These are phyloP conservation scores for Trachemys scripta DNA, from an alignment of 2,113 vertebrate species.

Conservation along the genomic window DNA sequence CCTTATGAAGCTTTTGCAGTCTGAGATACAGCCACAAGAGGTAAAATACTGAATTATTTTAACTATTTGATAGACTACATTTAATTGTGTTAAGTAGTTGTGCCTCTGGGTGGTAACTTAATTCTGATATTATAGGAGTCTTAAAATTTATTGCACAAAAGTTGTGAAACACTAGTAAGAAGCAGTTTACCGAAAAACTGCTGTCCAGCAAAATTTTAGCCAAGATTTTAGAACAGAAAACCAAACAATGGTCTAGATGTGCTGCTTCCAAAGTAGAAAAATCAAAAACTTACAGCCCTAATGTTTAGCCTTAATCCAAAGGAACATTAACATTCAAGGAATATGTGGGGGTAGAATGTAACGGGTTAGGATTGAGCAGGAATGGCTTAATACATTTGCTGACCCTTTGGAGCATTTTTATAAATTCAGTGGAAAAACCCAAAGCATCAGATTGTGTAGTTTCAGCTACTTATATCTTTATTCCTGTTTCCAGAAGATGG, in stretches of 20 bases:
- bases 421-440: background rate
- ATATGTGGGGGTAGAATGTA: background rate
- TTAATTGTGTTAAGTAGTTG: background rate
- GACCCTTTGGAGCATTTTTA: background rate
- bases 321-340: background rate
- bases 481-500: background rate
- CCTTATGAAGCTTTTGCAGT: constrained; percentile 77
- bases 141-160: background rate
- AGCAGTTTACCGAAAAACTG: background rate
- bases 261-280: background rate
- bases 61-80: background rate
- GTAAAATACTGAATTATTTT: constrained; percentile 75
- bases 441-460: background rate
- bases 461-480: background rate
- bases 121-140: background rate
- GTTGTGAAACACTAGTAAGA: background rate
- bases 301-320: background rate
- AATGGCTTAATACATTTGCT: background rate
- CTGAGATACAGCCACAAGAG: constrained; percentile 86
- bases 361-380: no score
- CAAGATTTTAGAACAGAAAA: background rate
- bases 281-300: background rate
- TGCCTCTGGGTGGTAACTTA: background rate
- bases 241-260: background rate
- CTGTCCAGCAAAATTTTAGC: background rate